Evolutionary conservation across 1,140 invertebrate species (phyloP), one percentile per base, ranked within the genome.

Genomic region (Argopecten irradians): DNA sequence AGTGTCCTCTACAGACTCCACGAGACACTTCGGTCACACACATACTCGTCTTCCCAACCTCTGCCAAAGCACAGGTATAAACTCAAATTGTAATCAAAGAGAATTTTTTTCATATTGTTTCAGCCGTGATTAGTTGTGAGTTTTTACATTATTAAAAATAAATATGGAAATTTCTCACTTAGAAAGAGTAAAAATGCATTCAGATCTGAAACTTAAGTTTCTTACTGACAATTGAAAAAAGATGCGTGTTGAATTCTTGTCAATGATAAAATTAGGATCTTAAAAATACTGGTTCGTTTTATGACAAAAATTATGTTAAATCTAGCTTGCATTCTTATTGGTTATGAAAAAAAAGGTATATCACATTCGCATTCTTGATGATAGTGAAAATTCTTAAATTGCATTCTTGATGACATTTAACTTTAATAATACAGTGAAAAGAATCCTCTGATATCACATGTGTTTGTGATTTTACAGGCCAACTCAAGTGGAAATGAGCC

Each of bases 31-130:
- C 98, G 84, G 98, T 98, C 94, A 99, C 99, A 84, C 99, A 99
- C 95, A 99, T 99, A 91, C 97, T 99, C 89, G 99, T 99, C 89
- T 99, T 99, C 96, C 99, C 99, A 84, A 99, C 98, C 13, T 99
- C 98, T 87, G 98, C 99, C 36, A 98, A 98, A 41, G 98, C 98
- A 87, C 98, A 98, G 97, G 98, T 98, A 96, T 93, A 93, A 91
- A 82, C 86, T 8, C 36, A 8, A 39, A 39, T 39, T 34, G 1
- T 19, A 19, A 5, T 7, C n/a, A 34, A 14, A 28, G 19, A 19
- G 83, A 19, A 34, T 7, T 1, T 28, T 33, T n/a, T 28, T 28
- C 22, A 84, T 22, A 8, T 84, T 22, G 34, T 84, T 7, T n/a
- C 22, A 8, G 34, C 83, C 19, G 34, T 22, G 83, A 34, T 22